Evolutionary conservation across 1,140 invertebrate species (phyloP).

Genomic region (Halictus rubicundus): DNA sequence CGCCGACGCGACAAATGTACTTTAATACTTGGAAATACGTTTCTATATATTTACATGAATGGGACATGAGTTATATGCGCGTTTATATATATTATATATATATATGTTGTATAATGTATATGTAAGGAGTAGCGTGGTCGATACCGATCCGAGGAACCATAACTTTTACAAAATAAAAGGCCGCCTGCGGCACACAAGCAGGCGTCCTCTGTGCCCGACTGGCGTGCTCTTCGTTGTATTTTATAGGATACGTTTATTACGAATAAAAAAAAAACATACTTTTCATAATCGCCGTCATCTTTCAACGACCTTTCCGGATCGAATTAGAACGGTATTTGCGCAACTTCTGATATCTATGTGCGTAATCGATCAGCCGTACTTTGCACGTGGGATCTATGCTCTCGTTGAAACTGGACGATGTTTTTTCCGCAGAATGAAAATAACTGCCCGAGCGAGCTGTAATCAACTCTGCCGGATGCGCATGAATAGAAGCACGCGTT

Average conservation of each 20-base stretch:
- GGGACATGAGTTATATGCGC: slow-evolving; percentile 31
- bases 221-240: slow-evolving; percentile 57
- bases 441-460: too few relatives aligned
- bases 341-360: too few relatives aligned
- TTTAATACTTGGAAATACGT: slow-evolving; percentile 26
- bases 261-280: slow-evolving; percentile 70
- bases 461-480: too few relatives aligned
- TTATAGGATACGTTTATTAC: slow-evolving; percentile 67
- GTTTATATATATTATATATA: slow-evolving; percentile 4
- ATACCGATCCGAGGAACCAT: slow-evolving; percentile 1
- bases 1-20: slow-evolving; percentile 24
- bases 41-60: slow-evolving; percentile 41
- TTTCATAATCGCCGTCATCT: slow-evolving; percentile 58
- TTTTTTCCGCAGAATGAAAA: too few relatives aligned
- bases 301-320: too few relatives aligned
- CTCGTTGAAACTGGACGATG: too few relatives aligned
- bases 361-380: too few relatives aligned
- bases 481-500: too few relatives aligned
- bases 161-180: slow-evolving; percentile 48
- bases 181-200: background rate
- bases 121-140: slow-evolving; percentile 9
- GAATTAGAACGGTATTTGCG: too few relatives aligned
- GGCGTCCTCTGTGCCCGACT: slow-evolving; percentile 25
- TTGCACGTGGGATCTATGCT: too few relatives aligned
- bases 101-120: too few relatives aligned